These are phyloP conservation scores for Corbicula japonica DNA, from an alignment of 2,888 invertebrate genomes.

Conservation along the genomic window DNA sequence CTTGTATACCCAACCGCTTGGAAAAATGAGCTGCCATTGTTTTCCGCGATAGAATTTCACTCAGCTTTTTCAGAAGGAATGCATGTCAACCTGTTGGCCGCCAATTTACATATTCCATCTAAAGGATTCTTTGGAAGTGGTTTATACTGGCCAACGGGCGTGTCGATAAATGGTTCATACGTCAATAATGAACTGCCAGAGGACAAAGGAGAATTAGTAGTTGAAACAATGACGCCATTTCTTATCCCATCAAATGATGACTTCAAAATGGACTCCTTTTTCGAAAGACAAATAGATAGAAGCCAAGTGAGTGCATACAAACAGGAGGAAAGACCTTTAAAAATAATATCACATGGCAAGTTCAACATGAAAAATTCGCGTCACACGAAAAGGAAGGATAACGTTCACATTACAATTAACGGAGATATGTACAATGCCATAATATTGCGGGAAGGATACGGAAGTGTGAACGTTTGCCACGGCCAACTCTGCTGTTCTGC, in stretches of 20 bases:
- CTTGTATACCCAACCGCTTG: slow-evolving; percentile 89
- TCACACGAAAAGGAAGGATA: background rate
- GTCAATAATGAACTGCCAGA: slow-evolving; percentile 23
- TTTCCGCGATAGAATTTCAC: slow-evolving; percentile 57
- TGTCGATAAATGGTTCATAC: slow-evolving; percentile 48
- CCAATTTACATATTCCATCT: slow-evolving; percentile 43
- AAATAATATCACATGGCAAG: no score
- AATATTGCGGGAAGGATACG: slow-evolving; percentile 13
- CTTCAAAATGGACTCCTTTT: background rate
- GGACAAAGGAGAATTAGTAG: slow-evolving; percentile 38
- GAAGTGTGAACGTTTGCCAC: slow-evolving; percentile 39
- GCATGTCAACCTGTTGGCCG: slow-evolving; percentile 50
- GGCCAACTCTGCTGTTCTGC: slow-evolving; percentile 48
- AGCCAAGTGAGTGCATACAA: background rate
- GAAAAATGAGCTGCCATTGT: slow-evolving; percentile 52
- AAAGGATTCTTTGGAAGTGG: slow-evolving; percentile 55
- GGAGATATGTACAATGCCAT: slow-evolving; percentile 45
- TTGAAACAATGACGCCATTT: slow-evolving; percentile 41
- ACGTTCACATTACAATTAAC: slow-evolving; percentile 42
- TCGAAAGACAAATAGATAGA: background rate
- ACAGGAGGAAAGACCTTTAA: background rate
- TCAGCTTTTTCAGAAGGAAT: slow-evolving; percentile 58
- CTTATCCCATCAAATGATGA: background rate
- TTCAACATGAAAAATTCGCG: background rate
- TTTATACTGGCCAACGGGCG: slow-evolving; percentile 58